These are phyloP conservation scores for Phenganax subtilis DNA, from an alignment of 92 coral and sea anemone genomes.

Conservation along the genomic window DNA sequence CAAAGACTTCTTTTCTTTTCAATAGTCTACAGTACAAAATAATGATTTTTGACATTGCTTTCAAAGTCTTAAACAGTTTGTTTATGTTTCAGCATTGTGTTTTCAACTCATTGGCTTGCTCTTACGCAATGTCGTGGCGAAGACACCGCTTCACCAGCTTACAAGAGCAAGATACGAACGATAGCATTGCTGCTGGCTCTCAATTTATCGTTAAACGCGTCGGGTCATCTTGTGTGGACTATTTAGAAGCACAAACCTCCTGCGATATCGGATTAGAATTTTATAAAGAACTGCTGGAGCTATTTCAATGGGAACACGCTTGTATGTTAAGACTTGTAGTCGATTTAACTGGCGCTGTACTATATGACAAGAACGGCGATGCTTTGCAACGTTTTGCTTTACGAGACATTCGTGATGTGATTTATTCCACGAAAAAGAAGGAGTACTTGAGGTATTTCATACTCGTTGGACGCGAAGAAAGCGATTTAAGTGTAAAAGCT, in stretches of 20 bases:
- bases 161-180: constrained; percentile 7
- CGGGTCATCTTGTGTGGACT: constrained; percentile 10
- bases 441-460: constrained; percentile 10
- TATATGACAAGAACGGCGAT: constrained; percentile 13
- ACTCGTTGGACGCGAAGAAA: constrained; percentile 18
- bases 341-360: constrained; percentile 29
- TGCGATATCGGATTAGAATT: neutral
- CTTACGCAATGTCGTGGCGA: constrained; percentile 9
- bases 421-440: constrained; percentile 19
- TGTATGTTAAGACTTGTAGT: constrained; percentile 7
- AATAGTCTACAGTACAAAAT: too few relatives aligned
- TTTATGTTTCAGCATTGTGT: neutral
- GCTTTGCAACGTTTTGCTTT: neutral
- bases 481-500: constrained; percentile 19
- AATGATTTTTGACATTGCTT: neutral
- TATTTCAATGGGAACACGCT: neutral
- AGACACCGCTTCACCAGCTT: constrained; percentile 25
- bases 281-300: neutral
- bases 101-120: neutral
- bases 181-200: constrained; percentile 19
- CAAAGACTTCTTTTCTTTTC: too few relatives aligned
- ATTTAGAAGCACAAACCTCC: neutral
- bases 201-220: constrained; percentile 16
- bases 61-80: neutral
- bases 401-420: constrained; percentile 10